A percentile compares a stretch with the other conserved stretches of the same genome.
These are phyloP conservation scores for Ephydatia muelleri DNA, from an alignment of 37 sponge, comb jelly and placozoan genomes.

Conservation along the genomic window DNA sequence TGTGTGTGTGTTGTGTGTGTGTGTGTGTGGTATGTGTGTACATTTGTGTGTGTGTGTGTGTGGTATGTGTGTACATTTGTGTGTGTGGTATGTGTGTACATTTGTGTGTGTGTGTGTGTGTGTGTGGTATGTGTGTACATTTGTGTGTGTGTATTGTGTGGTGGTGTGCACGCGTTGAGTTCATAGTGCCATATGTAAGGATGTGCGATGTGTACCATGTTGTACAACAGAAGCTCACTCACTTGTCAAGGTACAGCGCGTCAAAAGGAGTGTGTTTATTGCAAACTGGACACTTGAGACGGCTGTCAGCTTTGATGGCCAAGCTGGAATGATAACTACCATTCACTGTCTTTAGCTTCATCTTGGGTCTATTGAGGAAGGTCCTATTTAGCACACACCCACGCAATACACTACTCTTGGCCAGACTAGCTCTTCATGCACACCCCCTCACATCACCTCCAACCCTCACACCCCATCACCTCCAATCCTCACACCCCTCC, in stretches of 20 bases:
- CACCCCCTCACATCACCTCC: slow-evolving; percentile 3
- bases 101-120: too few species aligned
- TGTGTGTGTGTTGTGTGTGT: too few species aligned
- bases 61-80: too few species aligned
- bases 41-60: too few species aligned
- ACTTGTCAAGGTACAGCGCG: slow-evolving; percentile 82
- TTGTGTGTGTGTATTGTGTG: too few species aligned
- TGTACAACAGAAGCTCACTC: not conserved
- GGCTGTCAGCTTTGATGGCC: slow-evolving; percentile 49
- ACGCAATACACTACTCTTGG: not conserved
- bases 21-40: too few species aligned
- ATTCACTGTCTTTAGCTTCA: not conserved
- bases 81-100: too few species aligned
- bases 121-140: too few species aligned
- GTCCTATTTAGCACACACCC: slow-evolving; percentile 15
- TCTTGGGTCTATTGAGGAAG: not conserved
- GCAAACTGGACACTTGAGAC: slow-evolving; percentile 87
- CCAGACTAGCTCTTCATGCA: not conserved
- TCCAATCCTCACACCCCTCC: not conserved
- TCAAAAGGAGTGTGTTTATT: slow-evolving; percentile 50
- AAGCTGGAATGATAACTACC: not conserved
- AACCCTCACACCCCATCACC: not conserved
- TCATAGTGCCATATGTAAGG: too few species aligned
- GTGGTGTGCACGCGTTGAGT: too few species aligned
- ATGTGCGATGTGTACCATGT: too few species aligned